These are phyloP conservation scores for Porites cylindrica DNA, from an alignment of 92 coral and sea anemone genomes.

Conservation along the genomic window DNA sequence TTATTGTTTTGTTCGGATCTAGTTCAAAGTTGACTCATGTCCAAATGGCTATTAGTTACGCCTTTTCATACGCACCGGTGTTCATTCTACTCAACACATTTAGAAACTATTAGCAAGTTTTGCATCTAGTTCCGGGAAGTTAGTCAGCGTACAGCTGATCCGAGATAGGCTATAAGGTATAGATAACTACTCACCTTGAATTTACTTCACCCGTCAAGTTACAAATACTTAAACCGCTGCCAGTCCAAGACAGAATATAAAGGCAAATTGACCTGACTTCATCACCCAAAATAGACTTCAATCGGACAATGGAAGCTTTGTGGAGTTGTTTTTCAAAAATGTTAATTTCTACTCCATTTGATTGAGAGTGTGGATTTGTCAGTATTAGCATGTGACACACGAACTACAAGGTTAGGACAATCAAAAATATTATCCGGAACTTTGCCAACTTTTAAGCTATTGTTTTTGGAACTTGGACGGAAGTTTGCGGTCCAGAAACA, in stretches of 20 bases:
- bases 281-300: constrained; percentile 38
- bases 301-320: constrained; percentile 37
- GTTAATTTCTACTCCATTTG: constrained; percentile 31
- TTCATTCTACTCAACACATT: neutral
- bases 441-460: constrained; percentile 43
- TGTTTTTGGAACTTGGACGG: constrained; percentile 27
- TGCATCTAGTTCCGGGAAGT: constrained; percentile 8
- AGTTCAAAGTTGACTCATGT: neutral
- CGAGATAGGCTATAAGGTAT: neutral
- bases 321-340: constrained; percentile 44
- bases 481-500: constrained; percentile 16
- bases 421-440: constrained; percentile 19
- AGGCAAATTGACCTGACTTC: constrained; percentile 9
- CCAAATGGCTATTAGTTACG: neutral
- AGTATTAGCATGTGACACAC: constrained; percentile 15
- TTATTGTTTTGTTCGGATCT: too few relatives aligned
- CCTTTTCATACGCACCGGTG: neutral
- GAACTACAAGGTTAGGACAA: constrained; percentile 7
- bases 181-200: constrained; percentile 17
- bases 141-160: constrained; percentile 6
- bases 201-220: neutral
- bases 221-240: neutral
- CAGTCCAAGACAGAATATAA: constrained; percentile 5
- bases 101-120: neutral
- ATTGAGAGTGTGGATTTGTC: constrained; percentile 25